phyloP scores from a whole-genome alignment of 2,113 vertebrate genomes.

The Paratilapia polleni region DNA sequence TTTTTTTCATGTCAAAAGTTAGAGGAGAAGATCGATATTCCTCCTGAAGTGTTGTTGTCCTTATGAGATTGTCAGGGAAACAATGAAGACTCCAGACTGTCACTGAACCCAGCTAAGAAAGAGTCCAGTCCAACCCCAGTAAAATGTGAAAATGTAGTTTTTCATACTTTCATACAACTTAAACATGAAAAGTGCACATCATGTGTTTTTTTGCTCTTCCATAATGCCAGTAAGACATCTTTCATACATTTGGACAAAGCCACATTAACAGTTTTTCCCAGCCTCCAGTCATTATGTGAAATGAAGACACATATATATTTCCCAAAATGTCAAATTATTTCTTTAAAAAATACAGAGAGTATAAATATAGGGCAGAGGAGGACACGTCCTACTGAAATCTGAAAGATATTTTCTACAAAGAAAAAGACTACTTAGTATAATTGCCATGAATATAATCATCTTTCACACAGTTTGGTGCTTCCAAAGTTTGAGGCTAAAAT shows the following conservation, averaged over 20 bases:
- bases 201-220: background rate
- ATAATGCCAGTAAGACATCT: background rate
- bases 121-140: background rate
- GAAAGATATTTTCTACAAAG: background rate
- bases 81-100: background rate
- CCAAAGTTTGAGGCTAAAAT: background rate
- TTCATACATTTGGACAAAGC: too few species aligned
- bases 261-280: background rate
- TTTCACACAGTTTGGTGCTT: background rate
- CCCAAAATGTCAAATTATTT: background rate
- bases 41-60: background rate
- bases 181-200: background rate
- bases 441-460: background rate
- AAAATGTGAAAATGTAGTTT: background rate
- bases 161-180: background rate
- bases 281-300: background rate
- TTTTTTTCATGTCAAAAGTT: background rate
- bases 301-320: background rate
- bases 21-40: conserved; percentile 20
- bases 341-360: background rate
- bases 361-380: background rate
- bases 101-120: background rate
- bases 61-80: background rate
- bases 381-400: background rate
- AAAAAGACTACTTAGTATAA: background rate